phyloP scores from a whole-genome alignment of 2,797 vertebrate species.

The Micrastur ruficollis region DNA sequence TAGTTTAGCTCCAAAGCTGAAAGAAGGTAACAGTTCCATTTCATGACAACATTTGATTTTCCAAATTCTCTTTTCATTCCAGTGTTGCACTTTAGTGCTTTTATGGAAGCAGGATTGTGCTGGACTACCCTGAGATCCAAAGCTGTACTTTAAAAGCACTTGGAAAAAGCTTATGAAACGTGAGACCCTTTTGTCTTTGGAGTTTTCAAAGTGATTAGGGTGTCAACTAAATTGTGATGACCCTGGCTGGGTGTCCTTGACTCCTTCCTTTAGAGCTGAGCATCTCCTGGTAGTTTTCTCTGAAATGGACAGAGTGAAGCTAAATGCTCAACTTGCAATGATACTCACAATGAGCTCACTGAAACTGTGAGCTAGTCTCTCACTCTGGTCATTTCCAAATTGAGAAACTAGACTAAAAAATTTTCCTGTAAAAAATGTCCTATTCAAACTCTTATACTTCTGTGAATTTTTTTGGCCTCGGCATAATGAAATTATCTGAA shows the following conservation, averaged over 20 bases:
- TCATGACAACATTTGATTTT: neutral
- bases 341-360: neutral
- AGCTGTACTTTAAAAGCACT: neutral
- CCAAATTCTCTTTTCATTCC: neutral
- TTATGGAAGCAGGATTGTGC: neutral
- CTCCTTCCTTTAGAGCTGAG: neutral
- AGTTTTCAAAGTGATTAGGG: neutral
- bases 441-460: neutral
- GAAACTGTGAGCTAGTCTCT: neutral
- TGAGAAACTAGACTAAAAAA: neutral
- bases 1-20: neutral
- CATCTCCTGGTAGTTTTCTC: neutral
- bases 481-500: neutral
- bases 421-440: neutral
- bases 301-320: neutral
- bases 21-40: neutral
- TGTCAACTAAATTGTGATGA: neutral
- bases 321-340: neutral
- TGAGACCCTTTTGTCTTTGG: neutral
- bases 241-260: neutral
- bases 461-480: neutral
- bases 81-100: neutral
- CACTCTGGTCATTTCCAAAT: neutral
- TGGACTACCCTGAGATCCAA: neutral
- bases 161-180: neutral